A percentile compares a stretch with the other conserved stretches of the same genome.
These are phyloP conservation scores for Fistularia commersonii DNA, from an alignment of 2,797 vertebrate genomes.

Conservation along the genomic window DNA sequence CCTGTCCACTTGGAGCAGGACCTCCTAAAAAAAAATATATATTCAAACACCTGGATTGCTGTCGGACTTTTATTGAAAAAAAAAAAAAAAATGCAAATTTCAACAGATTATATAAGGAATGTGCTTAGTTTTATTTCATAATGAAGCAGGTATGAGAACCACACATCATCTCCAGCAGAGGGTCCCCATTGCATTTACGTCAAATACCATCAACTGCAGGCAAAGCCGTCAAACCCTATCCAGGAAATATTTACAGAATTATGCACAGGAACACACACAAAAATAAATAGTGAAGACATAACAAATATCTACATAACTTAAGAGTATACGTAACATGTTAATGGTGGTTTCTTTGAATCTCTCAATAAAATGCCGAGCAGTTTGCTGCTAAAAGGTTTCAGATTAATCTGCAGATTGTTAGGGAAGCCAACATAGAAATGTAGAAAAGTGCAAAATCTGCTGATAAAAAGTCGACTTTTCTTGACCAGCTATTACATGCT, in stretches of 20 bases:
- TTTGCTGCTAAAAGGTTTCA: conserved; percentile 20
- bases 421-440: conserved; percentile 16
- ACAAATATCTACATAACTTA: conserved; percentile 70
- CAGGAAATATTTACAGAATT: conserved; percentile 73
- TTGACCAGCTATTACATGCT: neutral
- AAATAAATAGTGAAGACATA: conserved; percentile 91
- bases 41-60: too few species aligned
- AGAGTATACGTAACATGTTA: conserved; percentile 36
- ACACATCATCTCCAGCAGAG: conserved; percentile 60
- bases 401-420: conserved; percentile 6
- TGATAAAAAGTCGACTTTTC: neutral
- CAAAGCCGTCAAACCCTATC: conserved; percentile 45
- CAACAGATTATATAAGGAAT: conserved; percentile 56
- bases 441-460: neutral
- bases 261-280: conserved; percentile 77
- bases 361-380: conserved; percentile 31
- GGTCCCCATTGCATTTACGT: conserved; percentile 58
- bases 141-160: conserved; percentile 48
- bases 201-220: conserved; percentile 23
- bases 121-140: conserved; percentile 66
- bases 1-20: too few species aligned
- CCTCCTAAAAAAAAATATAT: too few species aligned
- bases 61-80: neutral
- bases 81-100: conserved; percentile 6
- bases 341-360: conserved; percentile 39